phyloP scores from a whole-genome alignment of 2,888 invertebrate genomes.

The Lasioglossum marginatum region DNA sequence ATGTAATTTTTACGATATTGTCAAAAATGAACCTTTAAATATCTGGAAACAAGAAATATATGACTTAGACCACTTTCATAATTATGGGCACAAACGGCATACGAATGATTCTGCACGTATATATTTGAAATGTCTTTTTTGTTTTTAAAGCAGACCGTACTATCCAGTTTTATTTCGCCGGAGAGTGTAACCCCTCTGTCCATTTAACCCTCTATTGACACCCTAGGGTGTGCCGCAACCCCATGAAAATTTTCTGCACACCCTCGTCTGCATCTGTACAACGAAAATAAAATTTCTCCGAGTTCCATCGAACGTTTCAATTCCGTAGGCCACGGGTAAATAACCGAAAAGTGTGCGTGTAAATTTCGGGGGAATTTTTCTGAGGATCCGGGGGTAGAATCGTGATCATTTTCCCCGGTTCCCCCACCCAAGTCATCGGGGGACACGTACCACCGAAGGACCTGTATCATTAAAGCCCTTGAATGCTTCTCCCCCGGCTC shows the following conservation, averaged over 20 bases:
- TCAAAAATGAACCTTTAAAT: too few relatives aligned
- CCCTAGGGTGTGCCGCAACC: neutral
- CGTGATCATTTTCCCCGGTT: neutral
- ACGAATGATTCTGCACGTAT: neutral
- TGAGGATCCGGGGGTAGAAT: neutral
- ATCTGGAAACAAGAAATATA: too few relatives aligned
- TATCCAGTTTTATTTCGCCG: neutral
- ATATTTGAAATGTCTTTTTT: neutral
- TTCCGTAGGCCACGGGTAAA: neutral
- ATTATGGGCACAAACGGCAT: too few relatives aligned
- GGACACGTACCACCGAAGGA: constrained; percentile 1
- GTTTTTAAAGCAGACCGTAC: neutral
- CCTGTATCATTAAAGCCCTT: constrained; percentile 7
- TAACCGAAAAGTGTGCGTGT: neutral
- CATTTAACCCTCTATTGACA: neutral
- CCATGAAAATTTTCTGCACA: neutral
- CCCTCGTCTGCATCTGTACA: neutral
- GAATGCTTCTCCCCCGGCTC: neutral
- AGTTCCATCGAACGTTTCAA: neutral
- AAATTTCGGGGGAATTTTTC: neutral
- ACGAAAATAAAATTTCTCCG: neutral
- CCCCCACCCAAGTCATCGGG: neutral
- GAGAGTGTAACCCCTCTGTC: neutral
- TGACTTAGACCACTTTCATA: too few relatives aligned
- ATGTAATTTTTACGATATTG: too few relatives aligned